A percentile compares a stretch with the other conserved stretches of the same genome.
These are phyloP conservation scores for Lanius ludovicianus DNA, from an alignment of 2,113 vertebrate genomes.

Conservation along the genomic window DNA sequence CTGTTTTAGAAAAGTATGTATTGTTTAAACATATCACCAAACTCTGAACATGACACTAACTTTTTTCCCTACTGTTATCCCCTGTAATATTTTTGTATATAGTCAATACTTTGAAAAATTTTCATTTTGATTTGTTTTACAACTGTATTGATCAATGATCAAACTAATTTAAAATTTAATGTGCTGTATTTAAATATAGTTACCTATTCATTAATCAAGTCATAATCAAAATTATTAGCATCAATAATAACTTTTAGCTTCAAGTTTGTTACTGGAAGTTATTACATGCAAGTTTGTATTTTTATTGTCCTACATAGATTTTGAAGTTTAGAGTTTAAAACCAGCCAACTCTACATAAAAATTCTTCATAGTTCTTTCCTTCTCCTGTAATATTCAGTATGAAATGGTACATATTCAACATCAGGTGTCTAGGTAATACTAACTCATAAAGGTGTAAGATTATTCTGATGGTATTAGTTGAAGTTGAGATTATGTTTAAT, in stretches of 20 bases:
- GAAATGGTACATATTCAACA: neutral
- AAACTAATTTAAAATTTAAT: neutral
- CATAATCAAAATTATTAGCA: neutral
- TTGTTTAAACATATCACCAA: conserved; percentile 83
- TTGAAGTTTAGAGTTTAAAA: conserved; percentile 7
- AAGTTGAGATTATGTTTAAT: neutral
- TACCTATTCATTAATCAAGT: neutral
- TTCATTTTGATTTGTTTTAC: conserved; percentile 12
- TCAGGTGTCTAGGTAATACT: neutral
- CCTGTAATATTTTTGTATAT: conserved; percentile 2
- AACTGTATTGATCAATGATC: neutral
- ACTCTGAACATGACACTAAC: conserved; percentile 80
- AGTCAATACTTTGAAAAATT: neutral
- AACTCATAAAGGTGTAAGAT: neutral
- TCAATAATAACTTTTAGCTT: neutral
- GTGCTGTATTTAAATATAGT: neutral
- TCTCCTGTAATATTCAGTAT: neutral
- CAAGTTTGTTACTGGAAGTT: neutral
- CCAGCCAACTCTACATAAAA: neutral
- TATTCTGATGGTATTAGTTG: neutral
- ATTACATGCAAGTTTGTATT: neutral
- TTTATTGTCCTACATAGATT: neutral
- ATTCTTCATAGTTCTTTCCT: neutral
- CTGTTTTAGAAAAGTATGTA: conserved; percentile 84
- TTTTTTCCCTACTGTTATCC: conserved; percentile 2